Evolutionary conservation across 2,113 vertebrate genomes (phyloP).

Genomic region (Sturnus vulgaris): DNA sequence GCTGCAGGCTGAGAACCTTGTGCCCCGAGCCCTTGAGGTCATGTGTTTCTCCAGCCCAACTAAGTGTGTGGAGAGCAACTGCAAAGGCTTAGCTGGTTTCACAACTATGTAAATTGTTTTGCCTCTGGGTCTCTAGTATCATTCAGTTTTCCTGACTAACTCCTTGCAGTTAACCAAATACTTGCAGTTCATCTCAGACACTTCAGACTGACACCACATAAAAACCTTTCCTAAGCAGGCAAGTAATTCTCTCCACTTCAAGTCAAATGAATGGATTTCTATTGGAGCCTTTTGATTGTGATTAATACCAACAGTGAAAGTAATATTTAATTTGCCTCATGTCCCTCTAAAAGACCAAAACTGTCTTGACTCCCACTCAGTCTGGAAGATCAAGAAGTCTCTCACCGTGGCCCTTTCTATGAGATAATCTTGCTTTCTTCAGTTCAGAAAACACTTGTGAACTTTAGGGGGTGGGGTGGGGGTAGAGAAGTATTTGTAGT

Average conservation of each 20-base stretch:
- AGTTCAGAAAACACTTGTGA: background rate
- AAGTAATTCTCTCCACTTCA: background rate
- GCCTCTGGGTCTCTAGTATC: background rate
- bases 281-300: background rate
- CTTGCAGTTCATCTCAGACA: background rate
- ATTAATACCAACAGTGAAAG: background rate
- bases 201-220: background rate
- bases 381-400: background rate
- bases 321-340: background rate
- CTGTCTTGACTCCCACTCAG: background rate
- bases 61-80: background rate
- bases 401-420: background rate
- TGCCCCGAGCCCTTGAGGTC: background rate
- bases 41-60: background rate
- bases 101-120: conserved; percentile 25
- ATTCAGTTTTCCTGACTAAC: background rate
- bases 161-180: background rate
- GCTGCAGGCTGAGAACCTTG: background rate
- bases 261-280: background rate
- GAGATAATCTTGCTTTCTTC: background rate
- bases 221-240: background rate
- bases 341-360: background rate
- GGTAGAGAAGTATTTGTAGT: fast-evolving
- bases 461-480: fast-evolving
- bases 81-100: background rate